Evolutionary conservation across 2,888 invertebrate genomes (phyloP), one percentile per base, ranked within the genome.

Genomic region (Agelastica alni): DNA sequence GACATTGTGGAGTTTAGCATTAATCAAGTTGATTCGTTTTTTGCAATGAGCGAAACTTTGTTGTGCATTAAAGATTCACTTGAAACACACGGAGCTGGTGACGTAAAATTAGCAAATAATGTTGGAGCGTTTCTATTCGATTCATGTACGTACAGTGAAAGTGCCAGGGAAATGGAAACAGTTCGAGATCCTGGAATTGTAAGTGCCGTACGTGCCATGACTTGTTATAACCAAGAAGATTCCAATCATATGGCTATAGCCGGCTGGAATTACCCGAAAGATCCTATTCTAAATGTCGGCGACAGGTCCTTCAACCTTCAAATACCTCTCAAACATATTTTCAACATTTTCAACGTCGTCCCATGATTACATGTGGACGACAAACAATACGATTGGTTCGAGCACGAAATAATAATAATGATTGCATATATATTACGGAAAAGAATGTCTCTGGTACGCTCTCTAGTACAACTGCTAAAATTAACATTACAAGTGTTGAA

Each of bases 1-100:
- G 64, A 63, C 51, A 51, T 41, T 12, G 49, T 64, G 3, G 54
- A 59, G 37, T 59, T 63, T 36, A 45, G 9, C 4, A 58, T 64
- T 16, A 58, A 64, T 36, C 58, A 61, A 41, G 44, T 30, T 14
- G 59, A 62, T 32, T 14, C 58, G 17, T 59, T 53, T 14, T 28
- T 61, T 22, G 26, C 31, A 5, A 47, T 52, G 51, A 46, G 31
- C 20, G 32, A 13, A 20, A 16, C 41, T 14, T 28, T 37, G 32
- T 13, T 44, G 30, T 39, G 10, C 2, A 20, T 46, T 28, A 32
- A 17, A 10, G 32, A 32, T 12, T 18, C 31, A 2, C n/a, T 32
- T 6, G 10, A 28, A 28, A 28, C 28, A 28, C 3, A 28, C 28
- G 28, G 28, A 28, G 9, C 28, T 28, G 28, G 28, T 28, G 28